Base-by-base conservation (phyloP, 2,888 invertebrate species). In the Acronicta psi region DNA sequence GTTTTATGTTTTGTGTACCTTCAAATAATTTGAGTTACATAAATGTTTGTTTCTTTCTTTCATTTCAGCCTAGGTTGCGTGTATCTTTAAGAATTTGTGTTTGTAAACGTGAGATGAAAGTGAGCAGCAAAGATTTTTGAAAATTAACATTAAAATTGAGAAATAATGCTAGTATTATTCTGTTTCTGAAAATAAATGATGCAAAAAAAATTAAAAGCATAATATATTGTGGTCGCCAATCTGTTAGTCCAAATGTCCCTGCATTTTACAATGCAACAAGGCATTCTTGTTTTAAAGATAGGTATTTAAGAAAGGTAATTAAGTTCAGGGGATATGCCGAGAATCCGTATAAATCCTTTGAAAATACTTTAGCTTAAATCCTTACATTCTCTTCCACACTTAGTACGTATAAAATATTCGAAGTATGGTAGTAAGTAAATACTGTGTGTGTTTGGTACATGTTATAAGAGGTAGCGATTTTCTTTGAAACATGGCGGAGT, bases 361-460 rank as follows among this genome's bases (percentile, higher is more conserved):
- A 16, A 55, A 45, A 52, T 44, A 51, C 46, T 38, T 52, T 13
- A 29, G 31, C n/a, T 59, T 43, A 62, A 68, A 69, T 58, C 49
- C 41, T 43, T 29, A 34, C 37, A 62, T 55, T 62, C 51, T 43
- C 44, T 13, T 41, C 29, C 31, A 55, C 49, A 53, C 58, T 56
- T 73, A 53, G 37, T 60, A 14, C 40, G 23, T 43, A 43, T 50
- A 64, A 52, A 73, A 59, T 69, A 73, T 73, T 69, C 46, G 58
- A 56, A 56, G 49, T 69, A 61, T 65, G 54, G 69, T 41, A 10
- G 69, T 59, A 69, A 70, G 69, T 59, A 63, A 70, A 70, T 69
- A 51, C 46, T 23, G 18, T 25, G 18, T 25, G 23, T 41, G 14
- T 18, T 13, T 34, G 38, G 31, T 0, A 16, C 16, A 73, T 55